Evolutionary conservation across 2,888 invertebrate genomes (phyloP).

Genomic region (Caenorhabditis sinica): DNA sequence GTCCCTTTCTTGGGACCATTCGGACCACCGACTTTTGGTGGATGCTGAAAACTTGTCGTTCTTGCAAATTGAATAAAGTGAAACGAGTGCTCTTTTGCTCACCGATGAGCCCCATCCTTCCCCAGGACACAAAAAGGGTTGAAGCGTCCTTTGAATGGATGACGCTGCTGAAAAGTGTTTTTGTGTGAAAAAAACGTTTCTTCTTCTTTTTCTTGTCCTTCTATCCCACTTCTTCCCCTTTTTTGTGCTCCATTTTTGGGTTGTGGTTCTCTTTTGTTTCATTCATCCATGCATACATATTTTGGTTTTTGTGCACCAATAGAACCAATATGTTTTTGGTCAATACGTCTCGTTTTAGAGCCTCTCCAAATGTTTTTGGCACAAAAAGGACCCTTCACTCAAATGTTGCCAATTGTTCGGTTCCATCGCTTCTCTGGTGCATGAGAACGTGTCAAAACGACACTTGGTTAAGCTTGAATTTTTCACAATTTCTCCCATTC

Average conservation of each 20-base stretch:
- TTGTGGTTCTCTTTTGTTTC: slow-evolving; percentile 56
- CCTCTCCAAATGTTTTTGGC: slow-evolving; percentile 57
- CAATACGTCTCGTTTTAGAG: slow-evolving; percentile 21
- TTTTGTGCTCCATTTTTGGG: slow-evolving; percentile 43
- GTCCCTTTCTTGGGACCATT: slow-evolving; percentile 11
- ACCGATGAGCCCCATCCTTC: slow-evolving; percentile 33
- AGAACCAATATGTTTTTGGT: slow-evolving; percentile 38
- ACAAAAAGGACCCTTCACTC: slow-evolving; percentile 55
- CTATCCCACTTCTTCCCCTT: slow-evolving; percentile 27
- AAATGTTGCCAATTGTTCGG: slow-evolving; percentile 57
- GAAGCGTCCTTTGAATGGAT: slow-evolving; percentile 60
- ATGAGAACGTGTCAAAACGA: slow-evolving; percentile 50
- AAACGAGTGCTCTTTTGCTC: slow-evolving; percentile 52
- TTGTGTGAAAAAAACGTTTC: slow-evolving; percentile 55
- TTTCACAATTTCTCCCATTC: slow-evolving; percentile 12
- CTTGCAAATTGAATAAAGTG: slow-evolving; percentile 64
- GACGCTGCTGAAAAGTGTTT: slow-evolving; percentile 66
- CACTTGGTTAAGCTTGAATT: slow-evolving; percentile 34
- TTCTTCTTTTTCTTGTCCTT: slow-evolving; percentile 29
- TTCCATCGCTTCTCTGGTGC: slow-evolving; percentile 27
- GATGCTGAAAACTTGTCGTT: slow-evolving; percentile 53
- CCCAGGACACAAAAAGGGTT: slow-evolving; percentile 45
- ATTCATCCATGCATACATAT: slow-evolving; percentile 62
- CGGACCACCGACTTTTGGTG: slow-evolving; percentile 53
- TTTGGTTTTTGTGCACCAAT: slow-evolving; percentile 46